Evolutionary conservation across 2,888 invertebrate species (phyloP).

Genomic region (Polydrusus pterygomalis): DNA sequence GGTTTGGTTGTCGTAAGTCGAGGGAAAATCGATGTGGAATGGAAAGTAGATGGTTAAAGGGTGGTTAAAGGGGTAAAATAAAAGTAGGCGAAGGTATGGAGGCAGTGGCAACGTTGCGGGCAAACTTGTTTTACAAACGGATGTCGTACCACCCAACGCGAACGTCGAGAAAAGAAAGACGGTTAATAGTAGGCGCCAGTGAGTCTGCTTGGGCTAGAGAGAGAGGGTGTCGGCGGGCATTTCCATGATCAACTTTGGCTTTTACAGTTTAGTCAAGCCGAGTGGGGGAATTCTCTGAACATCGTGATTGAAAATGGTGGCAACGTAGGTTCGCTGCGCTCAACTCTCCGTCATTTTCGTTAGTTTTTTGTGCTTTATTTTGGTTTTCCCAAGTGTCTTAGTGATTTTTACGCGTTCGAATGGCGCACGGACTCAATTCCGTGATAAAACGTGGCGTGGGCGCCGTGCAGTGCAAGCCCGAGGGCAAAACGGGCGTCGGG

Average conservation of each 20-base stretch:
- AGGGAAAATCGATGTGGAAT: not conserved
- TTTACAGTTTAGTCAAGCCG: slow-evolving; percentile 76
- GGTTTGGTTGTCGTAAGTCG: not conserved
- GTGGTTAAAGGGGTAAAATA: slow-evolving; percentile 13
- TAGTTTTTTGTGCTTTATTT: slow-evolving; percentile 64
- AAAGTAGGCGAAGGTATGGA: slow-evolving; percentile 60
- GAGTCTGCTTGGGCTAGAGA: slow-evolving; percentile 46
- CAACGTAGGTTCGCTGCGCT: slow-evolving; percentile 73
- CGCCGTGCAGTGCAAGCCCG: slow-evolving; percentile 70
- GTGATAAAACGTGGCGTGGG: slow-evolving; percentile 71
- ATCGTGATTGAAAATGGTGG: slow-evolving; percentile 74
- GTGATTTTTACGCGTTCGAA: slow-evolving; percentile 64
- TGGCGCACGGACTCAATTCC: slow-evolving; percentile 78
- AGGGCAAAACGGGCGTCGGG: slow-evolving; percentile 77
- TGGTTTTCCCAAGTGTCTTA: slow-evolving; percentile 56
- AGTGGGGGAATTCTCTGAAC: slow-evolving; percentile 73
- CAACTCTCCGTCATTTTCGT: slow-evolving; percentile 60
- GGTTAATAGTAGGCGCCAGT: slow-evolving; percentile 45
- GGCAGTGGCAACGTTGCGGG: slow-evolving; percentile 75
- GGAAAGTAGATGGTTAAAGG: not conserved
- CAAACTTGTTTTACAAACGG: slow-evolving; percentile 84
- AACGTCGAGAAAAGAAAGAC: slow-evolving; percentile 48
- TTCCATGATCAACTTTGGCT: slow-evolving; percentile 65
- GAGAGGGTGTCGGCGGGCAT: slow-evolving; percentile 47
- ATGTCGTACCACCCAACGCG: slow-evolving; percentile 73